phyloP scores from a whole-genome alignment of 2,888 invertebrate genomes.

The Dexiosoma caninum region DNA sequence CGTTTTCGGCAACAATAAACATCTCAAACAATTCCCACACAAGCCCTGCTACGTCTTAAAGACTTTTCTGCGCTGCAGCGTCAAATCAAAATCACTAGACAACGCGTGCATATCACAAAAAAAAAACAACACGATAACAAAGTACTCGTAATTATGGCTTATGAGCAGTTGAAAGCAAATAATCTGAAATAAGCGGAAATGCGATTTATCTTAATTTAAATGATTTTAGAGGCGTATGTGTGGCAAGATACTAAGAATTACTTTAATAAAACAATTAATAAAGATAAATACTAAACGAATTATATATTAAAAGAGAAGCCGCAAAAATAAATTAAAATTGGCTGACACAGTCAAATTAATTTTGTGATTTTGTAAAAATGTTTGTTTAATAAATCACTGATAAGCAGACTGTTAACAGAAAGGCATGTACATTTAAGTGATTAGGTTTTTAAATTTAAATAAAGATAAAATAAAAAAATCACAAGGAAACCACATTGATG shows the following conservation, averaged over 20 bases:
- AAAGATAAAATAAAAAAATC: too few relatives aligned
- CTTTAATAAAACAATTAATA: not conserved
- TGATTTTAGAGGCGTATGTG: not conserved
- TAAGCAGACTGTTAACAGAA: too few relatives aligned
- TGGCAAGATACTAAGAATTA: not conserved
- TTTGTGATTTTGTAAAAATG: not conserved
- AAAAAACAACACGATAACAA: not conserved
- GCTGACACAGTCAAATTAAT: not conserved
- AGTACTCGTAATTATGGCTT: too few relatives aligned
- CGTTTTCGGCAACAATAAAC: too few relatives aligned
- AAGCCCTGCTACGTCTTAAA: too few relatives aligned
- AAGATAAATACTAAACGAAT: constrained; percentile 1
- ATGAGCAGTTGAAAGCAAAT: not conserved
- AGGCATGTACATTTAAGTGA: not conserved
- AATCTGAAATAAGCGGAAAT: constrained; percentile 26
- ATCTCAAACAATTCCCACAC: too few relatives aligned
- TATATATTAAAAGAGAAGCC: not conserved
- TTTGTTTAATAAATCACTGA: not conserved
- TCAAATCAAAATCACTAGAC: not conserved
- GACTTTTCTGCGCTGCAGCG: too few relatives aligned
- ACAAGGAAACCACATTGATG: too few relatives aligned
- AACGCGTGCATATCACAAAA: not conserved
- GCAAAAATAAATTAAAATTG: not conserved
- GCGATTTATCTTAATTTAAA: constrained; percentile 6
- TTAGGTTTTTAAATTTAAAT: not conserved